Percentiles rank a stretch among this genome's conserved stretches.
phyloP scores from a whole-genome alignment of 2,113 vertebrate species.

The Chloroceryle aenea region DNA sequence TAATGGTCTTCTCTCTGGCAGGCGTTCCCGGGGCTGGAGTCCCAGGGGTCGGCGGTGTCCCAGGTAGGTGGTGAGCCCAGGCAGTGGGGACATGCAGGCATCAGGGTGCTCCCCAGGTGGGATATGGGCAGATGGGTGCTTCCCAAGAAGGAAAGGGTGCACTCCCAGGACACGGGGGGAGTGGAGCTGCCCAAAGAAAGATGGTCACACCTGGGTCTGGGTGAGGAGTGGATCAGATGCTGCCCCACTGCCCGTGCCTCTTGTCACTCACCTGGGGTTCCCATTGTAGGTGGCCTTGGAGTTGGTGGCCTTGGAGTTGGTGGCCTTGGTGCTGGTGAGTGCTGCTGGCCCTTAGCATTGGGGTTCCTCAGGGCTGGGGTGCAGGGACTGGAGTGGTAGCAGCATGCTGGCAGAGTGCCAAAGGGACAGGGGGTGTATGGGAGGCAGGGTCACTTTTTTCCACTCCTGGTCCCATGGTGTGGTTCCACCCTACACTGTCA shows the following conservation, averaged over 20 bases:
- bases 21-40: constrained; percentile 35
- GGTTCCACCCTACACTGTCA: not conserved
- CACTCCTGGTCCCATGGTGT: not conserved
- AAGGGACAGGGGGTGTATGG: not conserved
- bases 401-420: rapidly evolving
- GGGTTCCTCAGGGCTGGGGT: not conserved
- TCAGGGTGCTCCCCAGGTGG: not conserved
- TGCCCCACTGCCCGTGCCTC: rapidly evolving
- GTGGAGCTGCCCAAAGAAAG: rapidly evolving
- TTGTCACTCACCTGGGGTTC: not conserved
- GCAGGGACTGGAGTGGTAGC: not conserved
- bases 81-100: not conserved
- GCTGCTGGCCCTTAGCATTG: not conserved
- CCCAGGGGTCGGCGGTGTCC: constrained; percentile 33
- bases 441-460: not conserved
- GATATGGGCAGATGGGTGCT: not conserved
- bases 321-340: constrained; percentile 53
- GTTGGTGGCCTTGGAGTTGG: constrained; percentile 27
- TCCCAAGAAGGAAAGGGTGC: not conserved
- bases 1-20: constrained; percentile 1
- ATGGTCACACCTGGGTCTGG: rapidly evolving
- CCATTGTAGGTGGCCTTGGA: not conserved
- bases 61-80: not conserved
- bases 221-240: rapidly evolving
- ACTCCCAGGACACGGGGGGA: not conserved